Evolutionary conservation across 2,888 invertebrate species (phyloP).

Genomic region (Drosophila subquinaria): DNA sequence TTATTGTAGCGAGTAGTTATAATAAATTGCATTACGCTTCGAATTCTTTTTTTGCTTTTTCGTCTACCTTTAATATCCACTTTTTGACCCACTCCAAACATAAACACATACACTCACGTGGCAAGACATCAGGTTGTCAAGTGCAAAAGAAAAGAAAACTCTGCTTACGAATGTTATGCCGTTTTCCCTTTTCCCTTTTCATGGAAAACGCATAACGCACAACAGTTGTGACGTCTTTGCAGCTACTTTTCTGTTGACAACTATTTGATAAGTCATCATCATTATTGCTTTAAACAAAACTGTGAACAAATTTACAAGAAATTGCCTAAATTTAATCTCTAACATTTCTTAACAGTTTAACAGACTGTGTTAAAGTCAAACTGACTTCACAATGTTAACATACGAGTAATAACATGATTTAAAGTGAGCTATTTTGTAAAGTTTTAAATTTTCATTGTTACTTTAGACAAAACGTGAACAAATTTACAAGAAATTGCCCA

Average conservation of each 20-base stretch:
- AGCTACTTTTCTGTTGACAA: background rate
- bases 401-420: too few relatives aligned
- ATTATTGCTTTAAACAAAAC: too few relatives aligned
- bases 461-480: too few relatives aligned
- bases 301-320: too few relatives aligned
- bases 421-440: too few relatives aligned
- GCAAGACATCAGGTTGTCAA: slow-evolving; percentile 13
- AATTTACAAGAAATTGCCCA: too few relatives aligned
- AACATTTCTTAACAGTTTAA: too few relatives aligned
- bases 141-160: slow-evolving; percentile 4
- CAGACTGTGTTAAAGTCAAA: too few relatives aligned
- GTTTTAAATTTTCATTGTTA: too few relatives aligned
- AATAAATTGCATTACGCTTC: slow-evolving; percentile 60
- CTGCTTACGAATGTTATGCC: background rate
- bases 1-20: slow-evolving; percentile 42
- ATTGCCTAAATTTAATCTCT: too few relatives aligned
- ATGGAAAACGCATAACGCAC: background rate
- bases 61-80: slow-evolving; percentile 3
- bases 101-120: slow-evolving; percentile 12
- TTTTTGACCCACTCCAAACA: slow-evolving; percentile 6
- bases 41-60: slow-evolving; percentile 14
- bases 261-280: background rate
- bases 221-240: slow-evolving; percentile 2
- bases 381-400: too few relatives aligned
- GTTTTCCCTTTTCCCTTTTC: background rate